Evolutionary conservation across 2,797 vertebrate species (phyloP), one percentile per base, ranked within the genome.

Genomic region (Pteronotus mesoamericanus): DNA sequence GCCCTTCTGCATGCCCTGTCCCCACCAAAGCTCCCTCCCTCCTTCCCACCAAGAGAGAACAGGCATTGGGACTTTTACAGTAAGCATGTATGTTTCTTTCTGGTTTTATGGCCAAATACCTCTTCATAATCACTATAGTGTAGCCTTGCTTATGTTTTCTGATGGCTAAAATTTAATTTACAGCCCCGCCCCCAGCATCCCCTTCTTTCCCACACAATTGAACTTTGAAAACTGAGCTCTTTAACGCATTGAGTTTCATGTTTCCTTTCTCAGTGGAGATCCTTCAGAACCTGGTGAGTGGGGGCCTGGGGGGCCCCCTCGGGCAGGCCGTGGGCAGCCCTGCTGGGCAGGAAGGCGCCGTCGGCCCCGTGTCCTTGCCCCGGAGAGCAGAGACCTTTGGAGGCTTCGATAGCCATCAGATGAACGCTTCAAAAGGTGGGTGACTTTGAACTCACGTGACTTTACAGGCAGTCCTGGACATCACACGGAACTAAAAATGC

Each of bases 341-440:
- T 44, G 90, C 97, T 12, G 99, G 99, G 14, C 98, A 98, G 86
- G 99, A 99, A 92, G 98, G 98, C 11, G 82, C 95, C 2, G 98
- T 99, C 1, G 99, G 99, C 9, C 98, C 99, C 0, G 98, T 99
- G 92, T 99, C 99, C 95, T 98, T 99, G 94, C 99, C 99, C 61
- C 99, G 99, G 82, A 99, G 99, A 92, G 99, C 99, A 2, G 99
- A 99, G 98, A 99, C 99, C 15, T 99, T 99, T 87, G 99, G 99
- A 96, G 99, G 99, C 29, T 99, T 99, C 93, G 99, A 99, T 98
- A 99, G 99, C 96, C 99, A 99, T 97, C 99, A 99, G 98, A 99
- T 99, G 99, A 99, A 98, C 3, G 98, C 98, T 89, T 99, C 98
- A 44, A 99, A 99, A 98, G 98, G 99, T 99, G 96, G 98, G 99